Evolutionary conservation across 37 sponge, comb jelly and placozoan genomes (phyloP), one percentile per base, ranked within the genome.

Genomic region (Bolinopsis microptera): DNA sequence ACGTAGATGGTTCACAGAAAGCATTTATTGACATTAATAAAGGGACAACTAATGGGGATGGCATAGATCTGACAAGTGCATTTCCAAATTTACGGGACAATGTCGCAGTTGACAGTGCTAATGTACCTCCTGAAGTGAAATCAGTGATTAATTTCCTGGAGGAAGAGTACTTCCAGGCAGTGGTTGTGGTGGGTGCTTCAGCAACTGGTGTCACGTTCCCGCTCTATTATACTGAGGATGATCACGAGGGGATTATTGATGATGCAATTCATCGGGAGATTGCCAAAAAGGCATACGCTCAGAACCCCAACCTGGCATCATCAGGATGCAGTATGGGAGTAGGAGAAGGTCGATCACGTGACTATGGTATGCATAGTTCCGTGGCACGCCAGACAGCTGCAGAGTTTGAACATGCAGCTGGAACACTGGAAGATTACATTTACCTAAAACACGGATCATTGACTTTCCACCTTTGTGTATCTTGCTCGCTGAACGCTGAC

Each of bases 121-220:
- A 70, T 35, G 30, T 35, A 1, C 37, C 35, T 31, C 82, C 82
- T 18, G 82, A 80, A 80, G 38, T 80, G 8, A 80, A 80, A 31
- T 36, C 82, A 16, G 37, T 80, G 2, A 2, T 80, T 80, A 37
- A 80, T 33, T 80, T 80, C 82, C 37, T 80, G 35, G 82, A 80
- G 23, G 8, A 33, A 80, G 82, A 80, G 22, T 37, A 80, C 1
- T 80, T 80, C 82, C 35, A 80, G 2, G 16, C 38, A 30, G 38
- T 80, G 5, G 2, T 80, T 1, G 30, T 35, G 37, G 33, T 80
- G 1, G 82, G 38, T 13, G 35, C 35, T 8, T 18, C 24, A 31
- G 21, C 2, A 3, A 35, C 22, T 16, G 37, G 82, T 18, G 1
- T 80, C 24, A 36, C 38, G 1, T 80, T 80, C 22, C 82, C 82